Percentiles rank a stretch among this genome's conserved stretches.
Evolutionary conservation across 1,140 invertebrate genomes (phyloP).

Genomic region (Dendroctonus ponderosae): DNA sequence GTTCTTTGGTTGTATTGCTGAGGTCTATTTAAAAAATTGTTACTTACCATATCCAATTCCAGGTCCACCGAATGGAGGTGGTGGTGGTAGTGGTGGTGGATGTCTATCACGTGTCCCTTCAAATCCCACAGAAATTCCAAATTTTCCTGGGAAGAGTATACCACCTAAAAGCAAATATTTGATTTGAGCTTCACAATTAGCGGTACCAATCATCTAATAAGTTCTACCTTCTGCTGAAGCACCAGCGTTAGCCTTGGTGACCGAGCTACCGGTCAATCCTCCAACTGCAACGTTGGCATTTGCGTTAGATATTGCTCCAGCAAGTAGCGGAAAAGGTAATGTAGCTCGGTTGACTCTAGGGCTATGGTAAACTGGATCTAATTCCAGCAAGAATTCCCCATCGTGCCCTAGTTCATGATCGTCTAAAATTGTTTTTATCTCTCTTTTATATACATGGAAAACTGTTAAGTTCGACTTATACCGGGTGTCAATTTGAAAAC

Average conservation of each 20-base stretch:
- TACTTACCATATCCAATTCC: neutral
- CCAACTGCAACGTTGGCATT: neutral
- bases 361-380: too few species aligned
- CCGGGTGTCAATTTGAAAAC: too few species aligned
- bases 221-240: conserved; percentile 11
- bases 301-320: conserved; percentile 8
- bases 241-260: conserved; percentile 13
- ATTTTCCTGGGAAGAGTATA: neutral
- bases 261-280: neutral
- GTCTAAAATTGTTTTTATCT: conserved; percentile 5
- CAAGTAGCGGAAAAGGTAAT: conserved; percentile 3
- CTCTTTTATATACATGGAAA: too few species aligned
- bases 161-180: neutral
- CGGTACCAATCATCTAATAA: neutral
- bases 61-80: neutral
- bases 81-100: neutral
- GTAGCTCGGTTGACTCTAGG: conserved; percentile 12
- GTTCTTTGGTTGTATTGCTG: too few species aligned
- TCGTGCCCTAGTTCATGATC: too few species aligned
- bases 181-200: neutral
- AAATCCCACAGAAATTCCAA: conserved; percentile 2
- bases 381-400: too few species aligned
- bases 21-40: too few species aligned
- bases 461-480: too few species aligned
- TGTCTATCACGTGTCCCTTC: neutral